phyloP scores from a whole-genome alignment of 2,113 vertebrate species.

The Sula dactylatra region DNA sequence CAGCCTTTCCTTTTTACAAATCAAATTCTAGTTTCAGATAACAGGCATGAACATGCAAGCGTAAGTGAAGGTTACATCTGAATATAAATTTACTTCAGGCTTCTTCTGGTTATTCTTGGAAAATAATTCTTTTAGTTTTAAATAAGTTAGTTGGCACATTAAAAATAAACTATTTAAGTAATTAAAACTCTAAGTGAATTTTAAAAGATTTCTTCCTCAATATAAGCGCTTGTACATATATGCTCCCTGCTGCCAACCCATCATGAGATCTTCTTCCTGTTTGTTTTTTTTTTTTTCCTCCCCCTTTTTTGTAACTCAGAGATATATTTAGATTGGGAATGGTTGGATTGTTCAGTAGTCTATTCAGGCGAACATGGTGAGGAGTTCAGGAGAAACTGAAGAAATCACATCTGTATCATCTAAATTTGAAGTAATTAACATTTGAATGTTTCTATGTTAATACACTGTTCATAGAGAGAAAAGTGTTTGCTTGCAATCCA shows the following conservation, averaged over 20 bases:
- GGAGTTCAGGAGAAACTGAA: conserved; percentile 15
- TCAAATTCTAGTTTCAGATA: background rate
- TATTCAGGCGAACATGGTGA: background rate
- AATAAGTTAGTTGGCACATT: background rate
- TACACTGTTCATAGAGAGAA: background rate
- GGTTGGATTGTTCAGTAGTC: background rate
- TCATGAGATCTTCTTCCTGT: background rate
- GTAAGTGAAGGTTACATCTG: background rate
- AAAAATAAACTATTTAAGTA: background rate
- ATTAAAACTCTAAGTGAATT: background rate
- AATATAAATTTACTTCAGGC: background rate
- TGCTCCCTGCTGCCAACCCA: background rate
- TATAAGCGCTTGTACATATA: background rate
- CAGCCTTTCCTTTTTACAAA: background rate
- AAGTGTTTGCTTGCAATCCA: background rate
- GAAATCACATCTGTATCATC: conserved; percentile 22
- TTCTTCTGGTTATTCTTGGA: background rate
- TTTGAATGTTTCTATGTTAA: conserved; percentile 44
- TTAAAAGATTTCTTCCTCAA: background rate
- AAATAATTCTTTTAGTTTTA: background rate
- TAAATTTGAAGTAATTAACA: conserved; percentile 28
- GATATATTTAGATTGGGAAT: background rate
- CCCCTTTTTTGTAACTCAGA: background rate
- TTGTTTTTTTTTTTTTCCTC: background rate
- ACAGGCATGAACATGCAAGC: background rate